Evolutionary conservation across 2,113 vertebrate species (phyloP).

Genomic region (Percina caprodes): DNA sequence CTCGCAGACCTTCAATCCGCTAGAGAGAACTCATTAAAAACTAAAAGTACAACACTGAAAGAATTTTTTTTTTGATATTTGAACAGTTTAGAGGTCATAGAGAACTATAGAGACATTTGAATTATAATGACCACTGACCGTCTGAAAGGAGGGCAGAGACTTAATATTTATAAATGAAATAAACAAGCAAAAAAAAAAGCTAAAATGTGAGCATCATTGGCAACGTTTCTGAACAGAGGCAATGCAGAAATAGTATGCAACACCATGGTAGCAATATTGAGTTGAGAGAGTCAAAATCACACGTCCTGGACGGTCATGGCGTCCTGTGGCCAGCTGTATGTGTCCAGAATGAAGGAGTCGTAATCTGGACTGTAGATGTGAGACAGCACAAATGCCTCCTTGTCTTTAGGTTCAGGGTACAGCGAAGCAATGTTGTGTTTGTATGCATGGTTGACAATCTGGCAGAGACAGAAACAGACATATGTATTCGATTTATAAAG

Average conservation of each 20-base stretch:
- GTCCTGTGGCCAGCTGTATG: conserved; percentile 90
- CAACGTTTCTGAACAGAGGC: conserved; percentile 20
- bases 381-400: conserved; percentile 91
- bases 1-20: background rate
- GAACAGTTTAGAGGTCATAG: background rate
- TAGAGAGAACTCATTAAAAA: background rate
- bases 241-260: conserved; percentile 16
- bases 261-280: background rate
- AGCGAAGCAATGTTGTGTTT: conserved; percentile 89
- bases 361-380: conserved; percentile 94
- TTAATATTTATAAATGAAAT: conserved; percentile 1
- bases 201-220: conserved; percentile 20
- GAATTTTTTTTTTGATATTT: conserved; percentile 5
- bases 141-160: background rate
- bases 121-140: background rate
- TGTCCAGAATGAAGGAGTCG: conserved; percentile 91
- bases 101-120: background rate
- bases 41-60: conserved; percentile 6
- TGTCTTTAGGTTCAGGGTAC: conserved; percentile 96
- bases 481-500: background rate
- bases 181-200: background rate
- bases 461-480: conserved; percentile 27
- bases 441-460: conserved; percentile 95
- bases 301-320: conserved; percentile 91
- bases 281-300: conserved; percentile 66